phyloP scores from a whole-genome alignment of 1,140 invertebrate species.

The Telenomus remus region DNA sequence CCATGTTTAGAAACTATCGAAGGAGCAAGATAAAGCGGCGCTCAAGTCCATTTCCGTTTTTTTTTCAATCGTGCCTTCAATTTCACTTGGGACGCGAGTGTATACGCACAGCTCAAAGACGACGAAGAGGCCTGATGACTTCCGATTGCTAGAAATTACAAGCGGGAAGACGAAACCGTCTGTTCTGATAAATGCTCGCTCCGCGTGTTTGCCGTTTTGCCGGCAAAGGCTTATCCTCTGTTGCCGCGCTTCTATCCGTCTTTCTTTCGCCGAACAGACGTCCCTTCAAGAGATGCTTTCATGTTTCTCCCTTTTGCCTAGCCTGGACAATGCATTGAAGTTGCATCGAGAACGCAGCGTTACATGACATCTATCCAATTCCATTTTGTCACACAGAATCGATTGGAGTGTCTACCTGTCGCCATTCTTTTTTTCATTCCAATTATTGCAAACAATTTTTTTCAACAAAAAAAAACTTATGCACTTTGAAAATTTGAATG shows the following conservation, averaged over 20 bases:
- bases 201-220: conserved; percentile 21
- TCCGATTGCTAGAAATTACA: conserved; percentile 67
- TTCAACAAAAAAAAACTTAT: too few relatives aligned
- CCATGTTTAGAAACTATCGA: background rate
- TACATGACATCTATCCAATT: conserved; percentile 46
- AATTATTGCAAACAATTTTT: too few relatives aligned
- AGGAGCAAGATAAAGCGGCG: conserved; percentile 9
- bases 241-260: conserved; percentile 13
- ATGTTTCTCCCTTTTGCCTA: conserved; percentile 27
- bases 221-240: conserved; percentile 16
- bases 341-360: conserved; percentile 22
- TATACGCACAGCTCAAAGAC: conserved; percentile 24
- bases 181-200: conserved; percentile 34
- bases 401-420: conserved; percentile 5
- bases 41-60: conserved; percentile 31
- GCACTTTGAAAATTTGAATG: too few relatives aligned
- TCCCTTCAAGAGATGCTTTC: conserved; percentile 26
- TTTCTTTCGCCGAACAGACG: conserved; percentile 27
- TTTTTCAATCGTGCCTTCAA: conserved; percentile 23
- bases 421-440: background rate
- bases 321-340: conserved; percentile 27
- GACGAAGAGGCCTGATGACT: conserved; percentile 59
- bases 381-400: conserved; percentile 22
- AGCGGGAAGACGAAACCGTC: conserved; percentile 42
- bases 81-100: conserved; percentile 17